Percentiles rank a stretch among this genome's conserved stretches.
phyloP scores from a whole-genome alignment of 1,140 invertebrate genomes.

The Cydia amplana region DNA sequence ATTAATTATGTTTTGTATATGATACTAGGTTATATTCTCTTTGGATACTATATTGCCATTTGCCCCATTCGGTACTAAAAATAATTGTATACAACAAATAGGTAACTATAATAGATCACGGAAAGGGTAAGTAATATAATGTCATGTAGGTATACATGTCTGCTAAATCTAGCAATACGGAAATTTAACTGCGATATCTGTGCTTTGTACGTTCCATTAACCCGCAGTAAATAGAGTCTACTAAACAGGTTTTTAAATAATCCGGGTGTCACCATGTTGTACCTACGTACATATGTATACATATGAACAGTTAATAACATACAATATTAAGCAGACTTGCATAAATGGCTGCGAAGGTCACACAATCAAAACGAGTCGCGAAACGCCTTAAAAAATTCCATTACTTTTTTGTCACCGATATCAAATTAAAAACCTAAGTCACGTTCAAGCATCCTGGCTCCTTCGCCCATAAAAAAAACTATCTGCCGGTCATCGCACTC shows the following conservation, averaged over 20 bases:
- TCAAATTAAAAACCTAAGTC: conserved; percentile 14
- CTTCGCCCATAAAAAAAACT: conserved; percentile 5
- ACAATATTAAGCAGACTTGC: not conserved
- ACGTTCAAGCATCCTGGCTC: conserved; percentile 10
- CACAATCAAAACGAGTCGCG: not conserved
- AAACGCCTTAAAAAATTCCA: not conserved
- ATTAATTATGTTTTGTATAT: no score
- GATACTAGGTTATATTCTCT: no score
- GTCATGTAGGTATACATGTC: not conserved
- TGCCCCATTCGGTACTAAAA: no score
- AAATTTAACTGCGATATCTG: not conserved
- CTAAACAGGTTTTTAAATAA: not conserved
- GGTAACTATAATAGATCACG: not conserved
- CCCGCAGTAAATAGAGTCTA: not conserved
- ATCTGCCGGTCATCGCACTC: conserved; percentile 6
- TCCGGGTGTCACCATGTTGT: not conserved
- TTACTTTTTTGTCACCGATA: conserved; percentile 19
- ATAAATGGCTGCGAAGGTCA: not conserved
- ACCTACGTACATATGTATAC: no score
- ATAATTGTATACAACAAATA: no score
- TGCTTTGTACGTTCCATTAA: not conserved
- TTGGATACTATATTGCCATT: no score
- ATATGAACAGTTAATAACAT: not conserved
- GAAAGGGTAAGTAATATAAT: not conserved
- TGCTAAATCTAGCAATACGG: not conserved